These are phyloP conservation scores for Kradibia gibbosae DNA, from an alignment of 1,140 invertebrate genomes.

Conservation along the genomic window DNA sequence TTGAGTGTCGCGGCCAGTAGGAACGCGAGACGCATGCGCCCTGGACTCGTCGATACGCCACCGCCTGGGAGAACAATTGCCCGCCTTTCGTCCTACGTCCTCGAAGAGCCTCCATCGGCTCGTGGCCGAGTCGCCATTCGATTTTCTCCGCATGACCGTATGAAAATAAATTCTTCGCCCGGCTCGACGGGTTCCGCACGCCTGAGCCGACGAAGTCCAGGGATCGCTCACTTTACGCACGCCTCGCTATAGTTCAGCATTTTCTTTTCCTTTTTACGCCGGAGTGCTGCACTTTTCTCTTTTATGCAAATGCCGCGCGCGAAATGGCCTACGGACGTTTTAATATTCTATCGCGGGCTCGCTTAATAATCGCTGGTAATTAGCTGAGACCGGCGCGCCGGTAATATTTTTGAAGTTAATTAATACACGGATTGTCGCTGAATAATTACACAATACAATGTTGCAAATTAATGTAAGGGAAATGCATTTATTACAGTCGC, in stretches of 20 bases:
- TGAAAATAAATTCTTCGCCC: conserved; percentile 10
- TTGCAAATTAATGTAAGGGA: too few species aligned
- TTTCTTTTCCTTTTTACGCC: too few species aligned
- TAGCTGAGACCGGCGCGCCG: too few species aligned
- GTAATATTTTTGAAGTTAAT: too few species aligned
- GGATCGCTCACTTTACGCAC: not conserved
- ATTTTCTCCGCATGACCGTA: not conserved
- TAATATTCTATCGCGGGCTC: too few species aligned
- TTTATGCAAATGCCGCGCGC: too few species aligned
- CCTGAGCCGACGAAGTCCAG: not conserved
- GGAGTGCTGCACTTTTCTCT: too few species aligned
- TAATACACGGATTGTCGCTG: too few species aligned
- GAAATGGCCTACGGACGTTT: too few species aligned
- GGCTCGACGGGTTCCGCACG: not conserved
- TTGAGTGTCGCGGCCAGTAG: conserved; percentile 3
- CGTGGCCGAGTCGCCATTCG: not conserved
- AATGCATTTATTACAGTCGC: too few species aligned
- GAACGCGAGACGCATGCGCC: conserved; percentile 54
- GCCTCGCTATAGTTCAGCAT: not conserved
- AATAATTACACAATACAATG: too few species aligned
- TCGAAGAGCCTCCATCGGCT: conserved; percentile 13
- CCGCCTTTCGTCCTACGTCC: not conserved
- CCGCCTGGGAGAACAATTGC: not conserved
- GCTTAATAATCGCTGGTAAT: too few species aligned
- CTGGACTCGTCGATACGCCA: conserved; percentile 59